Evolutionary conservation across 2,888 invertebrate species (phyloP).

Genomic region (Cosmopolites sordidus): DNA sequence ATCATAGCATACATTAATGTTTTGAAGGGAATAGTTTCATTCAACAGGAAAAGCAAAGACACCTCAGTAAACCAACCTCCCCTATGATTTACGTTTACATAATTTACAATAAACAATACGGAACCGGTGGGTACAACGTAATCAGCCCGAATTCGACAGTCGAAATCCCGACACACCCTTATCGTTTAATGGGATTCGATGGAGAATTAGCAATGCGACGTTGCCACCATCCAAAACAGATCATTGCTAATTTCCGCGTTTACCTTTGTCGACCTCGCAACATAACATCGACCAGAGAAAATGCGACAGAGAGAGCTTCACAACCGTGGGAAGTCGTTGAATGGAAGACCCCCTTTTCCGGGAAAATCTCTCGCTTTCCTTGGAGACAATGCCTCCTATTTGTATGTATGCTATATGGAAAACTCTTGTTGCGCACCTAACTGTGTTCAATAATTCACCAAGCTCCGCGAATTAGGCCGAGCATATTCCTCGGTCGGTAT

Average conservation of each 20-base stretch:
- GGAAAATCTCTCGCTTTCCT: not conserved
- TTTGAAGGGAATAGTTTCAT: no score
- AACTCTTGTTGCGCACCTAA: constrained; percentile 1
- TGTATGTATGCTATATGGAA: constrained; percentile 1
- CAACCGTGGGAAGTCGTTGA: no score
- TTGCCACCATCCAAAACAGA: not conserved
- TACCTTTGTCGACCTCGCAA: constrained; percentile 1
- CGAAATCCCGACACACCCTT: not conserved
- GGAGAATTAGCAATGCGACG: not conserved
- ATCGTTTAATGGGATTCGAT: not conserved
- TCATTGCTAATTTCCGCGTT: not conserved
- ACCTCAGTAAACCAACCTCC: no score
- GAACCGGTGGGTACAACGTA: not conserved
- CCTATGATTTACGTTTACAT: not conserved
- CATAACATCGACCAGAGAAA: not conserved
- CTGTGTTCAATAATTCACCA: constrained; percentile 1
- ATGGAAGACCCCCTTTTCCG: not conserved
- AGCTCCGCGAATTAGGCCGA: not conserved
- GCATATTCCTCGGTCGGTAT: not conserved
- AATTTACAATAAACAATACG: not conserved
- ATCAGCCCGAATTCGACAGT: not conserved
- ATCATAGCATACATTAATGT: no score
- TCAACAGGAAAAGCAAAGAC: no score
- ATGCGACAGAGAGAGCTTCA: no score
- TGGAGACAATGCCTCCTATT: not conserved